Evolutionary conservation across 2,888 invertebrate species (phyloP).

Genomic region (Hofmannophila pseudospretella): DNA sequence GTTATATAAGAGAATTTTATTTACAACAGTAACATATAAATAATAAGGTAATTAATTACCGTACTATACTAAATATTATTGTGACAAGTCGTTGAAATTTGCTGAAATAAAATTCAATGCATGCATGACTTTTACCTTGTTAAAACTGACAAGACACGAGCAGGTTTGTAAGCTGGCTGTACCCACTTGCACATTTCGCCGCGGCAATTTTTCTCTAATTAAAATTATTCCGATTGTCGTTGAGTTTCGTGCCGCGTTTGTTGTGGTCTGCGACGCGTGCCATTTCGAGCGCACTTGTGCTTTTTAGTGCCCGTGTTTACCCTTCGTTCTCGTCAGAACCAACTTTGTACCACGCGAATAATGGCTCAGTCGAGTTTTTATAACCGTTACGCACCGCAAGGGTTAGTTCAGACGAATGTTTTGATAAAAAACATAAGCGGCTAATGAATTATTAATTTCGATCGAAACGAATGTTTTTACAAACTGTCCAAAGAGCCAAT

Average conservation of each 20-base stretch:
- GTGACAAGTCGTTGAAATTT: too few species aligned
- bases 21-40: too few species aligned
- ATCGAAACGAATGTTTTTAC: background rate
- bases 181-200: constrained; percentile 54
- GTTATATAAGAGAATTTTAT: too few species aligned
- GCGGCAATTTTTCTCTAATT: constrained; percentile 76
- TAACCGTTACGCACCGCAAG: constrained; percentile 28
- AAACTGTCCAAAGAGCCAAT: background rate
- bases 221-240: constrained; percentile 76
- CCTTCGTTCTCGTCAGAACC: constrained; percentile 45
- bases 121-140: too few species aligned
- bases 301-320: constrained; percentile 73
- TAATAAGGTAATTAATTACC: too few species aligned
- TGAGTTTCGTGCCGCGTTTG: constrained; percentile 52
- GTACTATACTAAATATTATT: too few species aligned
- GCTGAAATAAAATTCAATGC: too few species aligned
- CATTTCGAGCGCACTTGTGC: constrained; percentile 64
- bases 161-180: constrained; percentile 29
- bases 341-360: constrained; percentile 43
- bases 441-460: background rate
- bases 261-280: constrained; percentile 71
- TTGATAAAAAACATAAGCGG: constrained; percentile 10
- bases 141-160: too few species aligned
- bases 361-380: constrained; percentile 47
- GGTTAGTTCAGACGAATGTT: constrained; percentile 31